Percentiles rank a stretch among this genome's conserved stretches.
These are phyloP conservation scores for Grammomys dolichurus DNA, from an alignment of 2,113 vertebrate genomes.

Conservation along the genomic window DNA sequence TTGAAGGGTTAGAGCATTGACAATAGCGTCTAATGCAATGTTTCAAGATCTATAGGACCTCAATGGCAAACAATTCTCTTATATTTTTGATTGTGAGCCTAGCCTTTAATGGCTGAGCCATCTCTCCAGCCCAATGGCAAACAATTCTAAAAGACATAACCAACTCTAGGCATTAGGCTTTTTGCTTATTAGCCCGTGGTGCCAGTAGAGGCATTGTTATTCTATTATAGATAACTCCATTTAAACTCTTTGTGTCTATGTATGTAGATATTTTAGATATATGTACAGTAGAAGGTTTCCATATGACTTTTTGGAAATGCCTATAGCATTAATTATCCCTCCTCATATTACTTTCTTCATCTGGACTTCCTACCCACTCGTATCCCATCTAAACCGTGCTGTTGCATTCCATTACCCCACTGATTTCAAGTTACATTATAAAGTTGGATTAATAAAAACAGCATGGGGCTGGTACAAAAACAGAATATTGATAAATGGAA, in stretches of 20 bases:
- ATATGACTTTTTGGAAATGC: not conserved
- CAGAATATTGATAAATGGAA: not conserved
- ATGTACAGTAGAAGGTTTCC: not conserved
- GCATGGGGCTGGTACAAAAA: not conserved
- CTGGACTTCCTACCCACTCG: not conserved
- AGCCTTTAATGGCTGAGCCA: too few relatives aligned
- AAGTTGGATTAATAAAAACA: not conserved
- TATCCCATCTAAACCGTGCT: not conserved
- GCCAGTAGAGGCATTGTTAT: not conserved
- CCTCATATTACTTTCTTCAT: not conserved
- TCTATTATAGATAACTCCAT: not conserved
- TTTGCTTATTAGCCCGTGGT: not conserved
- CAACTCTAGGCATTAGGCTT: not conserved
- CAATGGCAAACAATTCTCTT: not conserved
- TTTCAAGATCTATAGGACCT: not conserved
- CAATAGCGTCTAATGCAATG: not conserved
- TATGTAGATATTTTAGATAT: not conserved
- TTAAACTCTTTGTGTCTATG: not conserved
- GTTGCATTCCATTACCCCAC: not conserved
- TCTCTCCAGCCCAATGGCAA: not conserved
- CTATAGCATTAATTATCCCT: not conserved
- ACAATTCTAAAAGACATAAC: not conserved
- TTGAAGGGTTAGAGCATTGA: not conserved
- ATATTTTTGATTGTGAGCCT: too few relatives aligned
- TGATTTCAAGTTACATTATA: not conserved